Percentiles rank a stretch among this genome's conserved stretches.
These are phyloP conservation scores for Varanus salvator DNA, from an alignment of 2,113 vertebrate species.

Conservation along the genomic window DNA sequence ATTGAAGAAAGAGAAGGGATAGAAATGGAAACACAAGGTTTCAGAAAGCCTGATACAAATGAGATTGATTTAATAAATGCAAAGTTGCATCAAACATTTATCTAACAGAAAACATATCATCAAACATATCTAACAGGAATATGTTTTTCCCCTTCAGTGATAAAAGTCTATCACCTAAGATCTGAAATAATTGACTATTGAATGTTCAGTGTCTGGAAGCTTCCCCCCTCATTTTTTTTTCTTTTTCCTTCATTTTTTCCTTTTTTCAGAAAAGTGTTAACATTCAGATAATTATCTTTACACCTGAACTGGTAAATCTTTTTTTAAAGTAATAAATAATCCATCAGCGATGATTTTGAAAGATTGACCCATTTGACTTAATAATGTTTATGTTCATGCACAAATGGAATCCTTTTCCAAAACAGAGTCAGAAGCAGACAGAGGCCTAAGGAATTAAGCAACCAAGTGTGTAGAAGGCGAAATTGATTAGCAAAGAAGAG, in stretches of 20 bases:
- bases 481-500: background rate
- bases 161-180: conserved; percentile 15
- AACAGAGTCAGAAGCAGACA: background rate
- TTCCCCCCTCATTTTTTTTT: too few relatives aligned
- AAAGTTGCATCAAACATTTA: conserved; percentile 16
- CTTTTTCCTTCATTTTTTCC: background rate
- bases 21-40: background rate
- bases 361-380: background rate
- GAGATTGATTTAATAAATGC: conserved; percentile 5
- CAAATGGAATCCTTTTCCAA: background rate
- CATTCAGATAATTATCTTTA: background rate
- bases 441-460: background rate
- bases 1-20: background rate
- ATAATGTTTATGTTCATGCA: background rate
- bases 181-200: background rate
- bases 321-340: background rate
- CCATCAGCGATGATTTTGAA: background rate
- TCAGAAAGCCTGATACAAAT: conserved; percentile 8
- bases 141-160: background rate
- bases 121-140: background rate
- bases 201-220: background rate
- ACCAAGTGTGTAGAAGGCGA: background rate
- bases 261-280: background rate
- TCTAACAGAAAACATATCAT: background rate
- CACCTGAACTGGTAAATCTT: background rate